phyloP scores from a whole-genome alignment of 2,797 vertebrate species.

The Mionectes olivaceus region DNA sequence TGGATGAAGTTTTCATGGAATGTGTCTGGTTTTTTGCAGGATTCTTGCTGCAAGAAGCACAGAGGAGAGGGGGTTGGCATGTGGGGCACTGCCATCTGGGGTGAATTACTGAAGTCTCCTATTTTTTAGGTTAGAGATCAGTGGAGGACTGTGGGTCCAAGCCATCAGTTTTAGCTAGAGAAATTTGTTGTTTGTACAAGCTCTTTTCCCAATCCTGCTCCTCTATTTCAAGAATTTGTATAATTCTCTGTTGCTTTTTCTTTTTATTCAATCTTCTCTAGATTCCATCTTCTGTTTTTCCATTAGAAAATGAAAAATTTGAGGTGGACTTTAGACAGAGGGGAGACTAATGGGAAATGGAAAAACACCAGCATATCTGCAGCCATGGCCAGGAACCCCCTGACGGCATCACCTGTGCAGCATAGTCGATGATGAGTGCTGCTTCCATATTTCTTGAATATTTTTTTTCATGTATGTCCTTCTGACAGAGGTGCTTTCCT shows the following conservation, averaged over 20 bases:
- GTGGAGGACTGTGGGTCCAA: not conserved
- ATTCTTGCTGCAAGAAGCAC: not conserved
- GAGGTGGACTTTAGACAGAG: not conserved
- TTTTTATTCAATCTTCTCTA: not conserved
- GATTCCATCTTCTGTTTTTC: not conserved
- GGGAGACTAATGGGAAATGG: not conserved
- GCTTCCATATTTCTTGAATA: not conserved
- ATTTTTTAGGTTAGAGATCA: not conserved
- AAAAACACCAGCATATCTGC: not conserved
- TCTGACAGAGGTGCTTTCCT: not conserved
- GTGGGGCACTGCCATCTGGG: not conserved
- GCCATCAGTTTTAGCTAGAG: not conserved
- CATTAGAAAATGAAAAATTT: not conserved
- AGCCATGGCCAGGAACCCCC: not conserved
- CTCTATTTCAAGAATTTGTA: not conserved
- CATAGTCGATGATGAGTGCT: not conserved
- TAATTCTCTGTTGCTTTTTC: not conserved
- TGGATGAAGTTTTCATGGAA: not conserved
- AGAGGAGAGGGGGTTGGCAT: not conserved
- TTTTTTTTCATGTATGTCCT: not conserved
- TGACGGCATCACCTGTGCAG: not conserved
- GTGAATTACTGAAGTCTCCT: not conserved
- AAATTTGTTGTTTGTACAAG: not conserved
- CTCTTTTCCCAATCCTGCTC: not conserved
- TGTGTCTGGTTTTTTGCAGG: not conserved